Base-by-base conservation (phyloP, 2,888 invertebrate genomes). In the Lacanobia oleracea region DNA sequence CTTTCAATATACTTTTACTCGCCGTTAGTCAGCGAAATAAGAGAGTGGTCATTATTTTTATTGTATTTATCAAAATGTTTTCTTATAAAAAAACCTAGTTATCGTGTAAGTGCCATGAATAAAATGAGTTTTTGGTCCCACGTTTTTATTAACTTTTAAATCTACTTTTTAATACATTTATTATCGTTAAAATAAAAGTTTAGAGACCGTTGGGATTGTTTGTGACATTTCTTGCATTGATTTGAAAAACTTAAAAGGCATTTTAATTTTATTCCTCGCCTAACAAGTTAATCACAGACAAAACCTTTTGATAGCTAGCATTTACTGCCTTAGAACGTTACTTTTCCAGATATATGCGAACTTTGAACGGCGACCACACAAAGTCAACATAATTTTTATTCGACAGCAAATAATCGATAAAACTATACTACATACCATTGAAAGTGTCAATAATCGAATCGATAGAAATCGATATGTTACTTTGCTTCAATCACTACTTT, bases 71-170 rank as follows among this genome's bases (percentile, higher is more conserved):
- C 57, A 48, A 77, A 83, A 72, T 69, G 21, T 78, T 79, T 78
- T 78, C 73, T 61, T 86, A 75, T 80, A 84, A 73, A 81, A 84
- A 80, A 65, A 77, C 74, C 77, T 85, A 82, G 76, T 81, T 85
- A 83, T 84, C 76, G 63, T 84, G 63, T 82, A 88, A 87, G 90
- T 90, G 89, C 88, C 88, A 90, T 89, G 80, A 79, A 82, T 82
- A 72, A 66, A 76, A 77, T 76, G 63, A 78, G 76, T 84, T 83
- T 82, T 86, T 79, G 82, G 82, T 82, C 80, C 82, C 82, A 79
- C 62, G 74, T 87, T 83, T 85, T 88, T 87, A 86, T 86, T 83
- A 85, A 85, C 75, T 72, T 85, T 82, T 84, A 82, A 85, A 85
- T 75, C 77, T 84, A 85, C 74, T 72, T 79, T 78, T 50, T 75